phyloP scores from a whole-genome alignment of 2,113 vertebrate genomes.

The Uropsilus gracilis region DNA sequence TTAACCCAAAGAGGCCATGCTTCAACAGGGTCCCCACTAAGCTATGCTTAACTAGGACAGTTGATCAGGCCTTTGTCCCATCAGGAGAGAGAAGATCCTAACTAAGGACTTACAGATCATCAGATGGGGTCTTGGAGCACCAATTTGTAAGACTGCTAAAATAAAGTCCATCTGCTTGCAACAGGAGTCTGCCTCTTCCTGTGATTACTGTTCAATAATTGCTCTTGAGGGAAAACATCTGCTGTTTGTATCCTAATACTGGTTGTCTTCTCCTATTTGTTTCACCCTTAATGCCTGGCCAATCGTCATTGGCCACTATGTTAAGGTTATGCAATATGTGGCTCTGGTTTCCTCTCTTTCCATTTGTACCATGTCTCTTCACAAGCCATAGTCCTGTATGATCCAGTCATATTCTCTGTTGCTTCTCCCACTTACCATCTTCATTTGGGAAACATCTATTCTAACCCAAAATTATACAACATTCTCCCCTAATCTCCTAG shows the following conservation, averaged over 20 bases:
- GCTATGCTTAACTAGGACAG: background rate
- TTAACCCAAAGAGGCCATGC: background rate
- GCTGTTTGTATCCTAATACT: background rate
- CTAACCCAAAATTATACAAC: background rate
- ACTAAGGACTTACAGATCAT: background rate
- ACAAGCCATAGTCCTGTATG: background rate
- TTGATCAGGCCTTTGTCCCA: background rate
- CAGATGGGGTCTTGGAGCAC: background rate
- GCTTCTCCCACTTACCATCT: background rate
- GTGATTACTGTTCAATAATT: background rate
- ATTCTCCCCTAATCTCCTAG: background rate
- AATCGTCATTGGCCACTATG: fast-evolving
- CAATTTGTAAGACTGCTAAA: background rate
- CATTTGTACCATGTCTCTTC: background rate
- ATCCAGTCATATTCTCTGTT: background rate
- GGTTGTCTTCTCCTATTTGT: background rate
- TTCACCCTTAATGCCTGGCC: background rate
- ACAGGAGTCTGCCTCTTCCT: background rate
- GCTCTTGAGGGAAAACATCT: conserved; percentile 56
- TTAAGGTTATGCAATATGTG: background rate
- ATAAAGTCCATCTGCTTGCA: conserved; percentile 56
- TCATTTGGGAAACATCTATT: background rate
- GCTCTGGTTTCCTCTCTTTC: background rate
- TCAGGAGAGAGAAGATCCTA: background rate
- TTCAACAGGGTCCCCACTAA: background rate